These are phyloP conservation scores for Takifugu ocellatus DNA, from an alignment of 2,797 vertebrate genomes.

Conservation along the genomic window DNA sequence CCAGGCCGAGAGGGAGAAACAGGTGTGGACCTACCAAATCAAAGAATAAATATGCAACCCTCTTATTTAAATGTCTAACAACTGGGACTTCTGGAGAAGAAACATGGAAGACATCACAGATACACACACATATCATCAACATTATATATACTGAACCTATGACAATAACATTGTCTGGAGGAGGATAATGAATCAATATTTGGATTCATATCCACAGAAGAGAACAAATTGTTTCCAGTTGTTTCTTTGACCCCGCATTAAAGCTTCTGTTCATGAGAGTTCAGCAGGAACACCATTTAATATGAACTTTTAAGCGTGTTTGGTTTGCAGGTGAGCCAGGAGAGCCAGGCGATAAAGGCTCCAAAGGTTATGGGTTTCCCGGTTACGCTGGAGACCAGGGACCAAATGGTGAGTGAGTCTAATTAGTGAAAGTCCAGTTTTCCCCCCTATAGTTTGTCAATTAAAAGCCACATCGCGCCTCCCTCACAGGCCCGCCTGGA, in stretches of 20 bases:
- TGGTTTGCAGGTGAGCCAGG: slow-evolving; percentile 67
- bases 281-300: too few species aligned
- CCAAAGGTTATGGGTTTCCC: slow-evolving; percentile 63
- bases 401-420: slow-evolving; percentile 56
- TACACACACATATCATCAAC: too few species aligned
- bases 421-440: too few species aligned
- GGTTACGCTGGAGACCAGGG: slow-evolving; percentile 70
- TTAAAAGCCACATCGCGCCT: not conserved
- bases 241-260: too few species aligned
- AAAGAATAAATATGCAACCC: not conserved
- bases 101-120: slow-evolving; percentile 15
- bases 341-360: slow-evolving; percentile 71
- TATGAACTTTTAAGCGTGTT: slow-evolving; percentile 23
- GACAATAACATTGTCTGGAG: too few species aligned
- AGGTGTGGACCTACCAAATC: slow-evolving; percentile 58
- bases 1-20: slow-evolving; percentile 66
- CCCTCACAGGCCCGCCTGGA: slow-evolving; percentile 74
- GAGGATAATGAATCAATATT: too few species aligned
- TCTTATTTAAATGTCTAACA: not conserved
- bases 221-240: too few species aligned
- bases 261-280: too few species aligned
- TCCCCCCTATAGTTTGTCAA: too few species aligned
- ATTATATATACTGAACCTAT: too few species aligned
- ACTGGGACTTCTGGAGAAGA: slow-evolving; percentile 20
- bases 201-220: too few species aligned